Evolutionary conservation across 2,797 vertebrate species (phyloP).

Genomic region (Hapalemur alaotrensis): DNA sequence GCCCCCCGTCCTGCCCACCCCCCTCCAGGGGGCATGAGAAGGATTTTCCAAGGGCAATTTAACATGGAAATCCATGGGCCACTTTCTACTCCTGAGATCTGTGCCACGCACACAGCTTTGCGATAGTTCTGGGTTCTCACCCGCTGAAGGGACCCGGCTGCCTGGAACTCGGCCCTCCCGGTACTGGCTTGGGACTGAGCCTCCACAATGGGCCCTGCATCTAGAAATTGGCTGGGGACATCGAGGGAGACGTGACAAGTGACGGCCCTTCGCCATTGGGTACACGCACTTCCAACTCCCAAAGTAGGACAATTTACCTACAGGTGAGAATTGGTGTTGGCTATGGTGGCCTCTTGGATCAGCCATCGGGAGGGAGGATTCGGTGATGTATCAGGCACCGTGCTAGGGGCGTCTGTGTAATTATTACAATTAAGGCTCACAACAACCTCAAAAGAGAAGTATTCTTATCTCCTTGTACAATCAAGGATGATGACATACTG

Average conservation of each 20-base stretch:
- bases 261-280: neutral
- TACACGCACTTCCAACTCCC: neutral
- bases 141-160: neutral
- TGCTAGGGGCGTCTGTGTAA: neutral
- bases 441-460: neutral
- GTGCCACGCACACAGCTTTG: neutral
- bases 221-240: neutral
- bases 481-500: neutral
- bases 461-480: neutral
- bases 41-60: neutral
- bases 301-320: neutral
- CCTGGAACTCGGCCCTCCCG: neutral
- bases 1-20: neutral
- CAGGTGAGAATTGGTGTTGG: neutral
- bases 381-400: rapidly evolving
- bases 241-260: neutral
- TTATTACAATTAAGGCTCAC: neutral
- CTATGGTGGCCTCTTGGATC: neutral
- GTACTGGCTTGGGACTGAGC: neutral
- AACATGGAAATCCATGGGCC: neutral
- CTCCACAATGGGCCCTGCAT: neutral
- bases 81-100: neutral
- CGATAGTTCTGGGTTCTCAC: neutral
- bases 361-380: neutral
- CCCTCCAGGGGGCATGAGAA: neutral